Percentiles rank a stretch among this genome's conserved stretches.
These are phyloP conservation scores for Heliangelus exortis DNA, from an alignment of 2,797 vertebrate genomes.

Conservation along the genomic window DNA sequence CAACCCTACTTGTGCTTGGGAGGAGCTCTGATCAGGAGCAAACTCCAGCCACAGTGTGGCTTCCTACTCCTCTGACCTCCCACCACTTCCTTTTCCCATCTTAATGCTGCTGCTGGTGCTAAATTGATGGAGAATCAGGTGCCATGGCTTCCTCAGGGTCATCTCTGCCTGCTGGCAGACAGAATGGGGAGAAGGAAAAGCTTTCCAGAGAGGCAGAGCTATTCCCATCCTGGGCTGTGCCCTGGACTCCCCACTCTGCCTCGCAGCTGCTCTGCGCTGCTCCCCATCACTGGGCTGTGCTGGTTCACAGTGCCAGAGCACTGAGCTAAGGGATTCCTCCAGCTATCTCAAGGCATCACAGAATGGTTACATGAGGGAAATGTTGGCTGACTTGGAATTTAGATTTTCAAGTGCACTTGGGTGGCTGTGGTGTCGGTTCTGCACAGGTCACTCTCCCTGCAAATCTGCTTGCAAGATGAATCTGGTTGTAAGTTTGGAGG, in stretches of 20 bases:
- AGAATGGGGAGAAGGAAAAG: background rate
- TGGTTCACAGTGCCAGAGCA: background rate
- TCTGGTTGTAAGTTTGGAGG: background rate
- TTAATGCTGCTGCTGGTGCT: background rate
- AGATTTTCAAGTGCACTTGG: background rate
- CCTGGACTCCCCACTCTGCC: background rate
- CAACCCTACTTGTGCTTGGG: background rate
- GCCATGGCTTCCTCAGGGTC: background rate
- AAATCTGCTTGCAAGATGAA: background rate
- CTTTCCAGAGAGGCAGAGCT: background rate
- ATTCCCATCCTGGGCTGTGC: background rate
- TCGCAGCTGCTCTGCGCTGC: background rate
- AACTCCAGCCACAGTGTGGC: background rate
- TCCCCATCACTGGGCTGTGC: background rate
- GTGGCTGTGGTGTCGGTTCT: background rate
- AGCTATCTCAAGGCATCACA: background rate
- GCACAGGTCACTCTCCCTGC: background rate
- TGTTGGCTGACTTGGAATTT: background rate
- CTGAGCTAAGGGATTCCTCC: background rate
- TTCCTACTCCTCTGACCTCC: background rate
- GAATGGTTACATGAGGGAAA: background rate
- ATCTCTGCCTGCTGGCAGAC: background rate
- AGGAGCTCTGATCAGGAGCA: background rate
- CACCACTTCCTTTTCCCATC: background rate
- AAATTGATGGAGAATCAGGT: background rate